Percentiles rank a stretch among this genome's conserved stretches.
These are phyloP conservation scores for Heteronetta atricapilla DNA, from an alignment of 2,113 vertebrate genomes.

Conservation along the genomic window DNA sequence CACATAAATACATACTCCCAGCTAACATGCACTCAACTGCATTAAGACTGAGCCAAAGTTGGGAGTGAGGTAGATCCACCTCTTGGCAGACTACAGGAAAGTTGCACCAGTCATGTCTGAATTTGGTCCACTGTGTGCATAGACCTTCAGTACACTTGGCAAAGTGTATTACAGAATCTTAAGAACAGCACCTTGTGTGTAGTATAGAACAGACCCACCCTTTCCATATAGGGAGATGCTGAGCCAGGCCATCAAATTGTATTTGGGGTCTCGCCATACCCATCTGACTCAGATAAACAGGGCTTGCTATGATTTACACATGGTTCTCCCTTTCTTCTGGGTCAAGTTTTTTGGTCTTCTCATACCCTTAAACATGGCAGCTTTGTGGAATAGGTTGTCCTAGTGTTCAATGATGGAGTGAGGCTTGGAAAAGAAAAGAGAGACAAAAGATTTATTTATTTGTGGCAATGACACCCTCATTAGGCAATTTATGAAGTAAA, in stretches of 20 bases:
- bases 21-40: fast-evolving
- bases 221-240: background rate
- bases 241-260: background rate
- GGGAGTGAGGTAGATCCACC: background rate
- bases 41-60: background rate
- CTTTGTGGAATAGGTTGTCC: background rate
- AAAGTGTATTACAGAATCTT: background rate
- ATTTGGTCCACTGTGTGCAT: background rate
- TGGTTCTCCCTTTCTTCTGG: background rate
- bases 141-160: background rate
- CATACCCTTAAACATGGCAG: background rate
- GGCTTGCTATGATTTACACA: background rate
- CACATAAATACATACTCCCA: background rate
- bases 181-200: background rate
- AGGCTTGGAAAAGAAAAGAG: background rate
- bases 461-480: background rate
- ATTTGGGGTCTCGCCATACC: background rate
- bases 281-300: background rate
- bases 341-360: background rate
- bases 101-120: background rate
- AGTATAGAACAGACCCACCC: background rate
- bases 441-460: background rate
- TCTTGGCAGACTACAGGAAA: background rate
- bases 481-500: background rate
- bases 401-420: background rate